A percentile compares a stretch with the other conserved stretches of the same genome.
phyloP scores from a whole-genome alignment of 2,113 vertebrate genomes.

The Sisor rabdophorus region DNA sequence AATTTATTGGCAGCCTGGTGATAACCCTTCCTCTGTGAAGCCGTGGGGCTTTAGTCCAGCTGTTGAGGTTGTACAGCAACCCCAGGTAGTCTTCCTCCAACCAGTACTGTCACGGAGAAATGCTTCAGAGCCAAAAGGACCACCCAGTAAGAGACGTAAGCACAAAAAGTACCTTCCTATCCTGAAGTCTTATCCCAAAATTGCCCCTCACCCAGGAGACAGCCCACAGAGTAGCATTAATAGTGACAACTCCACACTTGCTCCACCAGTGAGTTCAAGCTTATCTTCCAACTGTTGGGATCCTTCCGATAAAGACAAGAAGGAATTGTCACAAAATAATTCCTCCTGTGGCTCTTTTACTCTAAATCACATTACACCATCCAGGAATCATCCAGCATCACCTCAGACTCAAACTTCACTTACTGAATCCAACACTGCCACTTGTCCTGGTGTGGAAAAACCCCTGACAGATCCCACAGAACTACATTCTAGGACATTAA shows the following conservation, averaged over 20 bases:
- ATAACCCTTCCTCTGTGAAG: slow-evolving; percentile 67
- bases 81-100: slow-evolving; percentile 82
- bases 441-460: slow-evolving; percentile 43
- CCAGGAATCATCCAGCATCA: slow-evolving; percentile 38
- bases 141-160: slow-evolving; percentile 70
- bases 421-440: slow-evolving; percentile 42
- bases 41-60: slow-evolving; percentile 82
- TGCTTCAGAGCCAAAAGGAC: slow-evolving; percentile 56
- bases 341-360: slow-evolving; percentile 31
- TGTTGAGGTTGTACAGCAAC: slow-evolving; percentile 83
- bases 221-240: slow-evolving; percentile 49
- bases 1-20: slow-evolving; percentile 55
- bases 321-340: slow-evolving; percentile 7
- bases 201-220: slow-evolving; percentile 86
- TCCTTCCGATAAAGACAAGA: slow-evolving; percentile 53
- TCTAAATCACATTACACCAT: slow-evolving; percentile 36
- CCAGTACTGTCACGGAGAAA: slow-evolving; percentile 73
- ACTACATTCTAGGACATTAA: slow-evolving; percentile 37
- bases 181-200: slow-evolving; percentile 89
- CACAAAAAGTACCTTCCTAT: slow-evolving; percentile 84
- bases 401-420: slow-evolving; percentile 29
- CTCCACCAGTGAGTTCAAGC: slow-evolving; percentile 48
- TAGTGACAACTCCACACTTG: slow-evolving; percentile 50
- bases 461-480: background rate
- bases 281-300: slow-evolving; percentile 51